Evolutionary conservation across 92 coral and sea anemone species (phyloP).

Genomic region (Phenganax stokvisi): DNA sequence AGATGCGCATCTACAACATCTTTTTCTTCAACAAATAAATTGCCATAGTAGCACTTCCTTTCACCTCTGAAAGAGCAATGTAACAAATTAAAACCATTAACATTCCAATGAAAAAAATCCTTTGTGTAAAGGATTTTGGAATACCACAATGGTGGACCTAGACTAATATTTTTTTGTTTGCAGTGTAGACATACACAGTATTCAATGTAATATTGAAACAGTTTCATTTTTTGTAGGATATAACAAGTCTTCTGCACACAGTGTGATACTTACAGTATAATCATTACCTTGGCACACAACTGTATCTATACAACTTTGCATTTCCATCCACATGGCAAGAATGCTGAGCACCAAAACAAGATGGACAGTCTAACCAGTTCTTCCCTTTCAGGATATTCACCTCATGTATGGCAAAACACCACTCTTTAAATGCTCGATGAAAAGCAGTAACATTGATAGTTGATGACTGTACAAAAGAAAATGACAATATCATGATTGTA

Average conservation of each 20-base stretch:
- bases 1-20: slow-evolving; percentile 13
- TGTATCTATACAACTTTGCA: slow-evolving; percentile 28
- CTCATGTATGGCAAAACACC: slow-evolving; percentile 34
- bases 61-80: slow-evolving; percentile 1
- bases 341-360: slow-evolving; percentile 16
- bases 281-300: slow-evolving; percentile 28
- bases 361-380: slow-evolving; percentile 11
- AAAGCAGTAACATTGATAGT: slow-evolving; percentile 23
- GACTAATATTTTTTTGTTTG: no score
- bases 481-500: no score
- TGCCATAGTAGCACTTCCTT: slow-evolving; percentile 7
- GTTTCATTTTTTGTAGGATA: no score
- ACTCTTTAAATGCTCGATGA: slow-evolving; percentile 32
- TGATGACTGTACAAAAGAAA: not conserved
- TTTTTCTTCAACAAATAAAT: not conserved
- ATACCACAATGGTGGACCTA: no score
- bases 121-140: no score
- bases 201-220: no score
- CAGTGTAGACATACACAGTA: no score
- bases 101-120: no score
- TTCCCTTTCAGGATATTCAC: slow-evolving; percentile 8
- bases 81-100: no score
- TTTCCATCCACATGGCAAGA: slow-evolving; percentile 32
- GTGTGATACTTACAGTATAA: no score
- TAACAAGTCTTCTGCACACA: no score